Conservation (phyloP, 1,140 invertebrate species). For the Phymastichus coffea region DNA sequence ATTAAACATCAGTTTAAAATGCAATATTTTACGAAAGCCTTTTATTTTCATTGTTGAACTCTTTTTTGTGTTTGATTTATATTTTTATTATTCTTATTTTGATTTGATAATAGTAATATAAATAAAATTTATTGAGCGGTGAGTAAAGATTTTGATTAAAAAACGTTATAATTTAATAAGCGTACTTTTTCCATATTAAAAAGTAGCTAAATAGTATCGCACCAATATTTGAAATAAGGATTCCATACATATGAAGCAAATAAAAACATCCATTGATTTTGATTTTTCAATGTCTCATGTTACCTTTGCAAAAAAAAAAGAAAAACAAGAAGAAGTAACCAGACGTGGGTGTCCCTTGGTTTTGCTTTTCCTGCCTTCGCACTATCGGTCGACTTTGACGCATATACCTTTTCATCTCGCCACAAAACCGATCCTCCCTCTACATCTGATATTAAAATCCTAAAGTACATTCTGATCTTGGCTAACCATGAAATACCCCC, state of each 20-base stretch:
- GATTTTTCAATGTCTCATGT: background rate
- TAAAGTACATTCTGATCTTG: constrained; percentile 17
- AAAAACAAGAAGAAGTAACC: background rate
- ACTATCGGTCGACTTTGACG: background rate
- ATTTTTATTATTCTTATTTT: background rate
- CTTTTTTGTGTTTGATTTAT: background rate
- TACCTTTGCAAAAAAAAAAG: background rate
- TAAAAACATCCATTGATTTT: too few species aligned
- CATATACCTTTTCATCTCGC: constrained; percentile 1
- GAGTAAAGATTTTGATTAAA: too few species aligned
- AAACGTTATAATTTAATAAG: too few species aligned
- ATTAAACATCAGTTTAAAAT: constrained; percentile 25
- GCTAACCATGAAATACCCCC: constrained; percentile 1
- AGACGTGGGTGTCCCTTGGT: background rate
- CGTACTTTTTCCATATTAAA: too few species aligned
- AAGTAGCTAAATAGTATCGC: too few species aligned
- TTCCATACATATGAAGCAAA: too few species aligned
- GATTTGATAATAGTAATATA: background rate
- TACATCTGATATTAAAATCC: constrained; percentile 20
- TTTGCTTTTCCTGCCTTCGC: background rate
- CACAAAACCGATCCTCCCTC: too few species aligned
- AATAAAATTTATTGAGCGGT: too few species aligned
- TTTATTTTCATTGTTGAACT: background rate
- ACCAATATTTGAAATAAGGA: too few species aligned
- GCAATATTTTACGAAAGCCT: constrained; percentile 8